Evolutionary conservation across 2,797 vertebrate genomes (phyloP), one percentile per base, ranked within the genome.

Genomic region (Diplodus sargus): DNA sequence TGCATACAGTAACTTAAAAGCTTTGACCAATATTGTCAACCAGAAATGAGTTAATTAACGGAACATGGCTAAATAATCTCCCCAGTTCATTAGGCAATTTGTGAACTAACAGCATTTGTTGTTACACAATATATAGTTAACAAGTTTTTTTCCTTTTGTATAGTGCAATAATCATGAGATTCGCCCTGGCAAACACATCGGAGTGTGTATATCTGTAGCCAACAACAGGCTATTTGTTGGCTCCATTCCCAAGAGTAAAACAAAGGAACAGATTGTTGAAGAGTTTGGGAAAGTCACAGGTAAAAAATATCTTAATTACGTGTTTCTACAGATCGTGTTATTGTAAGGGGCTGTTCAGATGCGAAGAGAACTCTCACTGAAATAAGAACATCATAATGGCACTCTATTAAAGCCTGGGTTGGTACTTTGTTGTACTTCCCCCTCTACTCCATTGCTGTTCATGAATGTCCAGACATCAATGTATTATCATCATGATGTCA

Each of bases 161-260:
- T 92, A 99, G 98, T 98, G 97, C 94, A 98, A 99, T 93, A 98
- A 99, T 94, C 96, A 97, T 89, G 98, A 99, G 95, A 99, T 99
- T 84, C 97, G 98, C 77, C 96, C 98, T n/a, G 97, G 97, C 85
- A 99, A 99, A 90, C 98, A 99, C 89, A 97, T 99, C 61, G 98
- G 98, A 45, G 98, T 99, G 56, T 99, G 98, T 91, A 99, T 99
- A 94, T 99, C 98, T 20, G 98, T 99, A 81, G 98, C 98, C 92
- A 99, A 99, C 95, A 99, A 99, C 95, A 95, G 98, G 74, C 96
- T 99, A 87, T 99, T 99, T 87, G 98, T 99, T 87, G 98, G 98
- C 70, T 99, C 98, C 87, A 99, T 99, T 92, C 98, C 98, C 88
- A 99, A 99, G 91, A 99, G 97, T 93, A 99, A 99, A 96, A 98